These are phyloP conservation scores for Cichlasoma orientale DNA, from an alignment of 2,797 vertebrate genomes.

Conservation along the genomic window DNA sequence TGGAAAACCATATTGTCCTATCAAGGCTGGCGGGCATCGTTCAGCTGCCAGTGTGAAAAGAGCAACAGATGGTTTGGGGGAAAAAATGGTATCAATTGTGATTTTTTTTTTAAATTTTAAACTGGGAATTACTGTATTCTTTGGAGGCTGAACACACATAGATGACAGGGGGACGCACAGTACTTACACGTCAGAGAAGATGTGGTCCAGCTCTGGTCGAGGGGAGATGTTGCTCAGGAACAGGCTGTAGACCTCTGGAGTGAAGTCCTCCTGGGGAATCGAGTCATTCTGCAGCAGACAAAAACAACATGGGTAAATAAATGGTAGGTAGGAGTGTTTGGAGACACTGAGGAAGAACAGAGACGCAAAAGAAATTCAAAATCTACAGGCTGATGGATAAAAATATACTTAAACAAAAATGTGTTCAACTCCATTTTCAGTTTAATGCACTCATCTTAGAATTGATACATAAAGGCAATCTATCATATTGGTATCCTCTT, in stretches of 20 bases:
- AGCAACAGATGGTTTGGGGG: slow-evolving; percentile 17
- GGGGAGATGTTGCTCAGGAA: slow-evolving; percentile 95
- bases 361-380: neutral
- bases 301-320: slow-evolving; percentile 5
- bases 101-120: neutral
- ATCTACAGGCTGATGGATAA: neutral
- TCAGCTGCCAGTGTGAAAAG: neutral
- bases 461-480: neutral
- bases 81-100: neutral
- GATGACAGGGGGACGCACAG: neutral
- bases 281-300: slow-evolving; percentile 88
- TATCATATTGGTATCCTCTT: neutral
- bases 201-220: slow-evolving; percentile 95
- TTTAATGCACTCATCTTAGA: neutral
- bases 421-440: neutral
- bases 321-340: neutral
- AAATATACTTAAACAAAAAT: neutral
- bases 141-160: neutral
- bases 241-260: slow-evolving; percentile 89
- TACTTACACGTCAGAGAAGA: slow-evolving; percentile 97
- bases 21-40: neutral
- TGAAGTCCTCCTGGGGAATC: slow-evolving; percentile 94
- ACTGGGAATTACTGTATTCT: neutral
- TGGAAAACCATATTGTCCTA: neutral
- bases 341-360: neutral